Evolutionary conservation across 37 sponge, comb jelly and placozoan genomes (phyloP), one percentile per base, ranked within the genome.

Genomic region (Halisarca cf. caerulea): DNA sequence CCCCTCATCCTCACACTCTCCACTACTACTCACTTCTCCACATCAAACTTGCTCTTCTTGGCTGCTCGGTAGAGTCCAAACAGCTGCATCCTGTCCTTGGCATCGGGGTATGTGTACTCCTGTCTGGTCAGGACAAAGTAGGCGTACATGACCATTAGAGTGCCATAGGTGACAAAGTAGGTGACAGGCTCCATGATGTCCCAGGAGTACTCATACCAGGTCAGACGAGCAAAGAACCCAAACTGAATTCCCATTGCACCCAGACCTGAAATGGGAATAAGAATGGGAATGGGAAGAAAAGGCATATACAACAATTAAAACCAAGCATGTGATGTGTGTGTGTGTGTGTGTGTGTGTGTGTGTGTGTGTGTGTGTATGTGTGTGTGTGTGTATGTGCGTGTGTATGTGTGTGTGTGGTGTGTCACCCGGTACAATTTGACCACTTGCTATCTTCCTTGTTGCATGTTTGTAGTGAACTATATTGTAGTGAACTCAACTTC

Each of bases 181-280:
- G 99, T 96, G 68, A 99, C 95, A 21, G 99, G 99, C 77, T 99
- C 99, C 94, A 99, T 96, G 87, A 99, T 95, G 43, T 99, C 99
- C 99, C 99, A 99, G 20, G 94, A 92, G 88, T 96, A 96, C 38
- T 96, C 96, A 78, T 89, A 92, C 95, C 97, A 99, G 39, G 97
- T 96, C 39, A 99, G 92, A 34, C 97, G 90, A 17, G 95, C 97
- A 66, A 99, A 88, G 83, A 96, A 91, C 32, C 99, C 99, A 89
- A 95, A 91, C 78, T 94, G 93, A 47, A 91, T 59, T 6, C 90
- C 92, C 97, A 99, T 94, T 40, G 77, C 77, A 42, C 77, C 77
- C 77, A 74, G 42, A 41, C 77, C 77, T 74, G 33, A 47, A 68
- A 68, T 68, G 28, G 69, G 69, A 68, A 68, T 68, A 34, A 34